These are phyloP conservation scores for Pseudococcus viburni DNA, from an alignment of 2,888 invertebrate genomes.

Conservation along the genomic window DNA sequence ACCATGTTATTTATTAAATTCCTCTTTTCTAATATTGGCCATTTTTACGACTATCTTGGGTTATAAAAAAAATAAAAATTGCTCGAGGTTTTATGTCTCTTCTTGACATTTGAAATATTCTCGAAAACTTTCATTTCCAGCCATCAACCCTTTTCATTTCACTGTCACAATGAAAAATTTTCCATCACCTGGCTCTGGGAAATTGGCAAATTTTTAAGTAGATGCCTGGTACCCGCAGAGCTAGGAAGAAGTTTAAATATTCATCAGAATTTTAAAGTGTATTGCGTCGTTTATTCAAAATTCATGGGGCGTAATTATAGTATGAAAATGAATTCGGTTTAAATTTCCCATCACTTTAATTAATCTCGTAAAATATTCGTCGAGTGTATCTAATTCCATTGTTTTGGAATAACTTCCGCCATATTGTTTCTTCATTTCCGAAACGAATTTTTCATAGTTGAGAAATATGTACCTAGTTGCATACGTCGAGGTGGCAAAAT, in stretches of 20 bases:
- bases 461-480: background rate
- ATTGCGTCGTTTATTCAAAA: background rate
- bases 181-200: too few species aligned
- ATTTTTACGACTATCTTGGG: too few species aligned
- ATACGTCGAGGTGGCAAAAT: background rate
- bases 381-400: background rate
- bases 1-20: too few species aligned
- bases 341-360: constrained; percentile 11
- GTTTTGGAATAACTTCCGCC: background rate
- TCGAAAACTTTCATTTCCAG: too few species aligned
- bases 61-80: too few species aligned
- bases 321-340: background rate
- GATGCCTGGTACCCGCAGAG: background rate
- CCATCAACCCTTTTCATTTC: too few species aligned
- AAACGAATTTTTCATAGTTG: background rate
- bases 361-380: constrained; percentile 21
- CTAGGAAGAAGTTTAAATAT: background rate
- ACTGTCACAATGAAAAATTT: too few species aligned
- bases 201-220: too few species aligned
- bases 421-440: background rate
- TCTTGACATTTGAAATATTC: too few species aligned
- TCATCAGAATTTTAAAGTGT: background rate
- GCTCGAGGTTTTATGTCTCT: too few species aligned
- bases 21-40: too few species aligned
- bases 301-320: background rate